Conservation (phyloP, 2,113 vertebrate species). For the Pachycephala philippinensis region DNA sequence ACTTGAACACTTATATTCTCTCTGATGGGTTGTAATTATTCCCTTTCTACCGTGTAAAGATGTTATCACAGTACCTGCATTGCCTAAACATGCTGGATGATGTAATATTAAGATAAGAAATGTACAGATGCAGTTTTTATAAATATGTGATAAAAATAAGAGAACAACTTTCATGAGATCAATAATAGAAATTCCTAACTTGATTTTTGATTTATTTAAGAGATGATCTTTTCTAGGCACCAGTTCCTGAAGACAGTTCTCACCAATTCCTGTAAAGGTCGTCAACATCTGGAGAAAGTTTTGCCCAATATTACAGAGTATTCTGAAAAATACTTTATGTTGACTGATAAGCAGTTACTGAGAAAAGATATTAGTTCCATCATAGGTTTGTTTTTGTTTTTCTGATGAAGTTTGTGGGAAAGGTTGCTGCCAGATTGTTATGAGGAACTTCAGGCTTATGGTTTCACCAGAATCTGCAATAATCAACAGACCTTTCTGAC, state of each 20-base stretch:
- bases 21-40: not conserved
- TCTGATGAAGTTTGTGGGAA: not conserved
- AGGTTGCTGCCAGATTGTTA: not conserved
- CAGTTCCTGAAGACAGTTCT: not conserved
- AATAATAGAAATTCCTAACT: not conserved
- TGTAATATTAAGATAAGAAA: not conserved
- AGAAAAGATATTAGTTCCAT: not conserved
- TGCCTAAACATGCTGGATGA: not conserved
- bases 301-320: not conserved
- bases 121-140: not conserved
- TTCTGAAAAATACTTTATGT: not conserved
- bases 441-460: not conserved
- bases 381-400: not conserved
- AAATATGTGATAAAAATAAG: not conserved
- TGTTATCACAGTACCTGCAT: not conserved
- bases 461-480: not conserved
- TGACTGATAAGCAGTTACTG: not conserved
- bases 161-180: not conserved
- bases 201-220: not conserved
- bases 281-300: not conserved
- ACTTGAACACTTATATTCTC: not conserved
- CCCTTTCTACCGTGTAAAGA: not conserved
- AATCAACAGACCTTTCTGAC: not conserved
- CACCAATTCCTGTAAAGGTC: not conserved
- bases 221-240: not conserved